Conservation (phyloP, 2,888 invertebrate genomes). For the Colletes collaris region DNA sequence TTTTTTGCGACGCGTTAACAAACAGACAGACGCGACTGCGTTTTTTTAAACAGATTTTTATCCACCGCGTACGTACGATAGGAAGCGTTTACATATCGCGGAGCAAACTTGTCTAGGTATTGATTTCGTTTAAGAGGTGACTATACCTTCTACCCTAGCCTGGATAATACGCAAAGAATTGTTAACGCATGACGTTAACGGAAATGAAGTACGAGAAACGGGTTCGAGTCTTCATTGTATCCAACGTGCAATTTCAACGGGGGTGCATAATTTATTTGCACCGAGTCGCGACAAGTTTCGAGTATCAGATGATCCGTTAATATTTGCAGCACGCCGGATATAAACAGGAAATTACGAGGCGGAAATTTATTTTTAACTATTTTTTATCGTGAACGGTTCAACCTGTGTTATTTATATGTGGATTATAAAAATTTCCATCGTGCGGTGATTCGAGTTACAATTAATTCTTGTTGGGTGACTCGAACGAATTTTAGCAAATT, state of each 20-base stretch:
- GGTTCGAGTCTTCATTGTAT: neutral
- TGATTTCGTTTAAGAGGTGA: constrained; percentile 33
- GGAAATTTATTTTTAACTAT: no score
- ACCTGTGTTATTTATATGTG: no score
- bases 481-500: no score
- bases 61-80: neutral
- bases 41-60: neutral
- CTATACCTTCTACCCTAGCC: constrained; percentile 37
- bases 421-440: no score
- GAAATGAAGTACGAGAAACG: neutral
- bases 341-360: no score
- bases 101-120: constrained; percentile 23
- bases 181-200: neutral
- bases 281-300: neutral
- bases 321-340: no score
- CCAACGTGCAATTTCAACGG: neutral
- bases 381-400: no score
- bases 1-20: no score
- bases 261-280: neutral
- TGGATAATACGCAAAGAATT: constrained; percentile 28
- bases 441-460: no score
- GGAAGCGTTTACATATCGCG: neutral
- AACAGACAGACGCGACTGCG: neutral
- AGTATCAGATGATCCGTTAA: neutral
- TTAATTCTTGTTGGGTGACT: no score